A percentile compares a stretch with the other conserved stretches of the same genome.
These are phyloP conservation scores for Pollimyrus isidori DNA, from an alignment of 2,113 vertebrate genomes.

Conservation along the genomic window DNA sequence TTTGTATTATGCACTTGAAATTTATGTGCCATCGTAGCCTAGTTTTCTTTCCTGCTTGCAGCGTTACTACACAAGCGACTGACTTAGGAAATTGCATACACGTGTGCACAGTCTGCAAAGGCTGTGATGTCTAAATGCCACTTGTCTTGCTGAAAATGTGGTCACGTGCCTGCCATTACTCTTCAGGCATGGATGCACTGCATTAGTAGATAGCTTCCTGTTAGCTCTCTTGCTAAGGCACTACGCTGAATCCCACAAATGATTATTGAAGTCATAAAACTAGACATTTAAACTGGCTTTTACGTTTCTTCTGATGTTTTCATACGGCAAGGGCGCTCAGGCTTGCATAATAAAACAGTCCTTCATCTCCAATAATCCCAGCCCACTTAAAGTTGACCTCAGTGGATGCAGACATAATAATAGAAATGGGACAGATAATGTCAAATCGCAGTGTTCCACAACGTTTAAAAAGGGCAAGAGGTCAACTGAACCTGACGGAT, in stretches of 20 bases:
- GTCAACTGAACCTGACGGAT: background rate
- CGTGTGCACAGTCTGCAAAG: conserved; percentile 56
- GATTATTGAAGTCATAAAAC: conserved; percentile 62
- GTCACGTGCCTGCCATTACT: background rate
- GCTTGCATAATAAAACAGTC: conserved; percentile 43
- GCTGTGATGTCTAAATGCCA: conserved; percentile 51
- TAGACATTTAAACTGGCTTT: conserved; percentile 56
- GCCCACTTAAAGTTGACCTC: conserved; percentile 38
- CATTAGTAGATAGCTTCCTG: conserved; percentile 53
- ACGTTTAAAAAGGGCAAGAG: background rate
- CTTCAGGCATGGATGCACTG: conserved; percentile 15
- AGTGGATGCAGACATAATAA: background rate
- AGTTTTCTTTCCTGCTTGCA: conserved; percentile 53
- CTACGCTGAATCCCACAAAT: conserved; percentile 37
- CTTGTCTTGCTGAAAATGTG: conserved; percentile 38
- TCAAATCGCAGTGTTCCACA: background rate
- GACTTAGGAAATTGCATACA: conserved; percentile 60
- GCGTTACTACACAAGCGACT: conserved; percentile 59
- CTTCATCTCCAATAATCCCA: conserved; percentile 34
- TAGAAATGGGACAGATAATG: background rate
- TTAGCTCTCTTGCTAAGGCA: conserved; percentile 49
- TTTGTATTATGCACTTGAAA: conserved; percentile 36
- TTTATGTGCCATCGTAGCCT: conserved; percentile 63
- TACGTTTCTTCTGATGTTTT: conserved; percentile 53
- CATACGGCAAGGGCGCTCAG: conserved; percentile 40